Evolutionary conservation across 2,797 vertebrate genomes (phyloP).

Genomic region (Toxotes lorentzi): DNA sequence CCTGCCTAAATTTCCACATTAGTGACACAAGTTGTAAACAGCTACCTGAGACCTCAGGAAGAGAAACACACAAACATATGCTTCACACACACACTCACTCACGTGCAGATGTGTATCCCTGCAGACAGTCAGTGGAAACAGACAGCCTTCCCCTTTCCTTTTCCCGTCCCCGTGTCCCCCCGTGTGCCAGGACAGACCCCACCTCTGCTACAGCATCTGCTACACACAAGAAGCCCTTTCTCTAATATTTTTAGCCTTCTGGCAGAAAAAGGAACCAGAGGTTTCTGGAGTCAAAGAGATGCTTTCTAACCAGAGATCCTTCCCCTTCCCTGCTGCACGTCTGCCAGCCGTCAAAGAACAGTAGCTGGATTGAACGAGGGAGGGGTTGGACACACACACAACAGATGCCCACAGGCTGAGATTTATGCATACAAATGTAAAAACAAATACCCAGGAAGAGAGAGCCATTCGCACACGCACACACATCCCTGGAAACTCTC

Average conservation of each 20-base stretch:
- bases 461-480: constrained; percentile 33
- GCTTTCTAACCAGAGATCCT: constrained; percentile 76
- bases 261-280: constrained; percentile 60
- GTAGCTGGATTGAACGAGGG: constrained; percentile 78
- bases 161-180: constrained; percentile 40
- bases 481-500: constrained; percentile 55
- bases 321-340: constrained; percentile 59
- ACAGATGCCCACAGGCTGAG: background rate
- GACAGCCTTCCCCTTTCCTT: constrained; percentile 49
- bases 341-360: constrained; percentile 78
- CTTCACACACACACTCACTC: constrained; percentile 41
- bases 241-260: constrained; percentile 79
- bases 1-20: constrained; percentile 39
- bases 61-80: constrained; percentile 24
- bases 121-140: constrained; percentile 56
- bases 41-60: constrained; percentile 49
- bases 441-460: constrained; percentile 62
- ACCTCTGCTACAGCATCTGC: constrained; percentile 63
- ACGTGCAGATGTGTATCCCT: constrained; percentile 55
- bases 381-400: constrained; percentile 47
- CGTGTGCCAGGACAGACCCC: constrained; percentile 43
- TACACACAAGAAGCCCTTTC: constrained; percentile 81
- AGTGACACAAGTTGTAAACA: constrained; percentile 42
- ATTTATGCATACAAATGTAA: constrained; percentile 55
- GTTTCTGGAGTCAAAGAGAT: constrained; percentile 79